A percentile compares a stretch with the other conserved stretches of the same genome.
Conservation (phyloP, 1,140 invertebrate species). For the Drosophila paulistorum region DNA sequence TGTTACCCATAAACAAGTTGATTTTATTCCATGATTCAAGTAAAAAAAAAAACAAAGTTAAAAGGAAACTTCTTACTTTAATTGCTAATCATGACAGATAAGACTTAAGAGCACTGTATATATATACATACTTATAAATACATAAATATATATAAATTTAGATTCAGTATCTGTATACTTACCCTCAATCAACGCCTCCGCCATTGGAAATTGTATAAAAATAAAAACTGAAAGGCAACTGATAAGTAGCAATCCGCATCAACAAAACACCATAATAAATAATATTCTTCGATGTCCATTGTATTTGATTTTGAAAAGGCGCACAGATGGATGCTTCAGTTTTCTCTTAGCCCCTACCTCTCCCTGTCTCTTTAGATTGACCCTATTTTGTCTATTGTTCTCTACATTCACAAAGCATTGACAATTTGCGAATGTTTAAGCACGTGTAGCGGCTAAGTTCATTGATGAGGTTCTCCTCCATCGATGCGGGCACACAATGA, state of each 20-base stretch:
- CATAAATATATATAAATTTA: no score
- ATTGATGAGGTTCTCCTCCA: constrained; percentile 48
- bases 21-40: constrained; percentile 47
- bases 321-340: constrained; percentile 23
- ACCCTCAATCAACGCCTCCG: constrained; percentile 35
- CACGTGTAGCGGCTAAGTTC: constrained; percentile 56
- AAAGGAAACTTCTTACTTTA: background rate
- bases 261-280: constrained; percentile 69
- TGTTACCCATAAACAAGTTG: constrained; percentile 56
- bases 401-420: constrained; percentile 37
- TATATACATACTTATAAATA: background rate
- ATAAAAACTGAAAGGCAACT: constrained; percentile 36
- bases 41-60: constrained; percentile 30
- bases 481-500: constrained; percentile 22
- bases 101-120: background rate
- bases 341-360: constrained; percentile 16
- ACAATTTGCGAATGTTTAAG: constrained; percentile 41
- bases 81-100: constrained; percentile 6
- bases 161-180: background rate
- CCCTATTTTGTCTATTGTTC: constrained; percentile 46
- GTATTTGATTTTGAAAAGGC: constrained; percentile 67
- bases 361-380: background rate
- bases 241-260: constrained; percentile 50
- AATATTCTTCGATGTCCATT: constrained; percentile 56
- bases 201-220: constrained; percentile 24